phyloP scores from a whole-genome alignment of 2,113 vertebrate genomes.

The Rhinichthys klamathensis region DNA sequence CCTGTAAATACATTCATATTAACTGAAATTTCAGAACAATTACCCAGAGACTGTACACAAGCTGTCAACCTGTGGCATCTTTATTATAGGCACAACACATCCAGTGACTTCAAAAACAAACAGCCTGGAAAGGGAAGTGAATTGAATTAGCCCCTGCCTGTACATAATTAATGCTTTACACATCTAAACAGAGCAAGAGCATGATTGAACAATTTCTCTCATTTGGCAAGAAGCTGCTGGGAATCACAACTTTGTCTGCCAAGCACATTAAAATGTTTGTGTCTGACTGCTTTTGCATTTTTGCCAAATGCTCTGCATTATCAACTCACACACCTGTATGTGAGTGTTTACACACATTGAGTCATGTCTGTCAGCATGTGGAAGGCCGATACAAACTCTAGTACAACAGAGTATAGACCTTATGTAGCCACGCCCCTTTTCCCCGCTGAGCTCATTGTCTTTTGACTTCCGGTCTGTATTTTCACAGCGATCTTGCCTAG shows the following conservation, averaged over 20 bases:
- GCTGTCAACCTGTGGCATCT: conserved; percentile 28
- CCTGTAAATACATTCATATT: background rate
- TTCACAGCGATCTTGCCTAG: no score
- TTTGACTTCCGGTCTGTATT: no score
- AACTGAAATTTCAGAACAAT: background rate
- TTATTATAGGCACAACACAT: background rate
- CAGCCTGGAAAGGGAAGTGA: conserved; percentile 16
- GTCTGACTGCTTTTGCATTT: conserved; percentile 18
- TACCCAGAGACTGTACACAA: conserved; percentile 27
- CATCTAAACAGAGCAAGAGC: conserved; percentile 23
- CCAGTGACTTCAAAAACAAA: conserved; percentile 24
- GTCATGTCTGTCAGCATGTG: background rate
- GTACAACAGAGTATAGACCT: conserved; percentile 2
- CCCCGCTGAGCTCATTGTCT: no score
- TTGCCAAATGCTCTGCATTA: conserved; percentile 27
- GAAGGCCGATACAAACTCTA: background rate
- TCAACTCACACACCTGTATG: conserved; percentile 20
- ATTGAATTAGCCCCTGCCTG: conserved; percentile 20
- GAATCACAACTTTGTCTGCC: conserved; percentile 11
- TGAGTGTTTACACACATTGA: background rate
- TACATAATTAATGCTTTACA: conserved; percentile 44
- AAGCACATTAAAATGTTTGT: conserved; percentile 22
- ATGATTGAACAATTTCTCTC: conserved; percentile 26
- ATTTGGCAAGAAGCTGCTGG: conserved; percentile 35
- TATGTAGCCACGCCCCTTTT: no score